Evolutionary conservation across 2,888 invertebrate genomes (phyloP), one percentile per base, ranked within the genome.

Genomic region (Bugula neritina): DNA sequence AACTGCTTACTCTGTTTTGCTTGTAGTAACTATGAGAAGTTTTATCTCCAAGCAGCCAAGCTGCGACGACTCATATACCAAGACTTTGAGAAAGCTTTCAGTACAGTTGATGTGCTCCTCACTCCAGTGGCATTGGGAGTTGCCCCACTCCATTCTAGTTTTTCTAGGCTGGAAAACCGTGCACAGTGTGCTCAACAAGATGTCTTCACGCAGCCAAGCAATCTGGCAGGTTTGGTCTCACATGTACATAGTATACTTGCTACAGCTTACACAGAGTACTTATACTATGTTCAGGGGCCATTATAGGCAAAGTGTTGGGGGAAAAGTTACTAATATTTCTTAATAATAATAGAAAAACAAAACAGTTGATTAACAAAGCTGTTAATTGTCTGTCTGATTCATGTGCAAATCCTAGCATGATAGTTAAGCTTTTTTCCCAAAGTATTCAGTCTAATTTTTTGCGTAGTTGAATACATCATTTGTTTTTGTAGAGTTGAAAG

Each of bases 131-230:
- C 97, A 0, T 85, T 95, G 35, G 89, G 90, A 0, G 91, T 92
- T 77, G 94, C 99, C 0, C 94, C 94, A 0, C 83, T 86, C 0
- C 91, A 90, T 81, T 88, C 87, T n/a, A 91, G 93, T 74, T 97
- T 94, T 84, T 85, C 88, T 0, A 73, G 81, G 69, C 88, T 89
- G 75, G 91, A 92, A 77, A 94, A 93, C 81, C 87, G 94, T 71
- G 92, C 92, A 79, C 92, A 94, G 79, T 92, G 93, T 83, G 91
- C 92, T 0, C 87, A 91, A 58, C 92, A 94, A 81, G 99, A 99
- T 86, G 93, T 90, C 81, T 98, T 93, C 80, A 98, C 98, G 0
- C 95, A 95, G 80, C 92, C 98, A 0, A 93, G 92, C 0, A 99
- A 99, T 82, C 91, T 99, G 92, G 94, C 97, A 54, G 98, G 98